Base-by-base conservation (phyloP, 2,797 vertebrate species). In the Ceyx erithaca region DNA sequence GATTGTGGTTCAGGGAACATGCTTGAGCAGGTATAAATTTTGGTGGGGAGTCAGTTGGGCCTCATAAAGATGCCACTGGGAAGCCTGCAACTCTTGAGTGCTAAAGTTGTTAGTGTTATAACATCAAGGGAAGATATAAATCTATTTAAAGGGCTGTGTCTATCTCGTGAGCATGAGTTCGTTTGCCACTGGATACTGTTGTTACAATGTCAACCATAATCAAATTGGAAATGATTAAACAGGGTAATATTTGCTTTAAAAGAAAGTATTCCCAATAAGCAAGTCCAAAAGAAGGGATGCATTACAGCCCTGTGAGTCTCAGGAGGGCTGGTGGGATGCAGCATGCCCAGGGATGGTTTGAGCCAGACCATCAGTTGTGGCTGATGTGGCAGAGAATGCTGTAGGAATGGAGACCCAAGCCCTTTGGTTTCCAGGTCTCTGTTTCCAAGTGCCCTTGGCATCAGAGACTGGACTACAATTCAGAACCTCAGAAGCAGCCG, bases 21-120 rank as follows among this genome's bases (percentile, higher is more conserved):
- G 84, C 82, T 95, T 82, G 80, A 87, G 84, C 75, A 76, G 70
- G 86, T 62, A 88, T 97, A 97, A 97, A 97, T 97, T 96, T 93
- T 94, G 79, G 66, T 90, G 78, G 93, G 69, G 90, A 95, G 85
- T 95, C 94, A 96, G 89, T 63, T 79, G 95, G 93, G 89, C 73
- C 89, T 90, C 88, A 59, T 96, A 97, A 97, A 96, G 95, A 97
- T 92, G 94, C 94, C 87, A 92, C 40, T 20, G 89, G 89, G 82
- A 97, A 97, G 96, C 83, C 82, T 90, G 90, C 94, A 88, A 91
- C 76, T 95, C 92, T 86, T 54, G 79, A 96, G 80, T 43, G 58
- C 89, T 96, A 51, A 95, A 83, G 92, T 96, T 96, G 95, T 92
- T 96, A 97, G 87, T 93, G 80, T 96, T 96, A 75, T 6, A 67